Percentiles rank a stretch among this genome's conserved stretches.
These are phyloP conservation scores for Panorpa germanica DNA, from an alignment of 2,888 invertebrate genomes.

Conservation along the genomic window DNA sequence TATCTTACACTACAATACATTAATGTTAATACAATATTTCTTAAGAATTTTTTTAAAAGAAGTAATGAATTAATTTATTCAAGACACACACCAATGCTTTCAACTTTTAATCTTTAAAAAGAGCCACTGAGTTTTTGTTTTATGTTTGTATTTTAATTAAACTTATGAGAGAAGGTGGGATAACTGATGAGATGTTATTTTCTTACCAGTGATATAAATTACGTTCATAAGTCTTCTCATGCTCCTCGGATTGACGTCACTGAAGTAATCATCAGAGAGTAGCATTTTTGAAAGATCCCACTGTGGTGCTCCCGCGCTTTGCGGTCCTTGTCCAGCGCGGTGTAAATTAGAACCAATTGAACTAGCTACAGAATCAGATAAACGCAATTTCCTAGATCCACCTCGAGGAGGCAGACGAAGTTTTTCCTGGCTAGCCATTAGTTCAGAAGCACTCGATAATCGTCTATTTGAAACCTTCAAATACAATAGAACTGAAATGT, in stretches of 20 bases:
- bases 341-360: slow-evolving; percentile 80
- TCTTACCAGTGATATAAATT: slow-evolving; percentile 76
- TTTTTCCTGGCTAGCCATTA: slow-evolving; percentile 70
- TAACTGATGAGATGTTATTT: no score
- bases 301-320: slow-evolving; percentile 20
- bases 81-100: no score
- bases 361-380: slow-evolving; percentile 80
- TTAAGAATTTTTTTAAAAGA: no score
- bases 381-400: slow-evolving; percentile 52
- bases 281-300: slow-evolving; percentile 53
- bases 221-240: slow-evolving; percentile 95
- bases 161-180: no score
- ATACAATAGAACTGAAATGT: slow-evolving; percentile 10
- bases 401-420: slow-evolving; percentile 29
- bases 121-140: no score
- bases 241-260: slow-evolving; percentile 93
- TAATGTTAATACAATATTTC: no score
- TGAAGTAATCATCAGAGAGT: slow-evolving; percentile 95
- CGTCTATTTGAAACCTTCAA: slow-evolving; percentile 57
- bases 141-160: no score
- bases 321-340: slow-evolving; percentile 49
- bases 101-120: no score
- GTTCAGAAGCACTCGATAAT: slow-evolving; percentile 58
- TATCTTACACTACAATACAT: no score
- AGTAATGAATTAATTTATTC: no score